Percentiles rank a stretch among this genome's conserved stretches.
Conservation (phyloP, 2,888 invertebrate species). For the Agrotis exclamationis region DNA sequence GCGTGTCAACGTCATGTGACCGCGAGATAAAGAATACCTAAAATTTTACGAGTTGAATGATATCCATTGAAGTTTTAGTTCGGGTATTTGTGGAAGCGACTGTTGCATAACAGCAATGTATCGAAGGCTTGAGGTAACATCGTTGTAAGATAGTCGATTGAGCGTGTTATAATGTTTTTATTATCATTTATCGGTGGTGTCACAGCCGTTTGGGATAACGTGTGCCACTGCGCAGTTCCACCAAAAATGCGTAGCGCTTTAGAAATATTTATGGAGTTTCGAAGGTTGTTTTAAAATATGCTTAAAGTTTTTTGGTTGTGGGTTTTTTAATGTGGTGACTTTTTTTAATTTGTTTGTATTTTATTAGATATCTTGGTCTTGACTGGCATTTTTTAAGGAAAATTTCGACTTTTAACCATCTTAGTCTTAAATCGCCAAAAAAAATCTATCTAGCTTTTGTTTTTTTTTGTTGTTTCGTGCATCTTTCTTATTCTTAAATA, state of each 20-base stretch:
- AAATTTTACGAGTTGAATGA: conserved; percentile 55
- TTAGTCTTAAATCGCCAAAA: background rate
- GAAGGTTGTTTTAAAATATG: conserved; percentile 46
- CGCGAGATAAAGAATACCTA: conserved; percentile 60
- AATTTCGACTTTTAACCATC: background rate
- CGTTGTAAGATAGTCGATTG: conserved; percentile 65
- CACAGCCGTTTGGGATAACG: conserved; percentile 83
- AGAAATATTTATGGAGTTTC: conserved; percentile 65
- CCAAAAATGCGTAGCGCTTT: conserved; percentile 75
- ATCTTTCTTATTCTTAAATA: background rate
- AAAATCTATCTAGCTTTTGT: too few relatives aligned
- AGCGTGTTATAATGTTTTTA: conserved; percentile 77
- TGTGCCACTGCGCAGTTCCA: conserved; percentile 84
- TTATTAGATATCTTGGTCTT: background rate
- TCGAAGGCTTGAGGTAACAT: conserved; percentile 54
- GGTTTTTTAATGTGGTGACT: background rate
- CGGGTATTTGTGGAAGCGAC: conserved; percentile 28
- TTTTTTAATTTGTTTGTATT: too few relatives aligned
- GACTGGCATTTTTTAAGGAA: background rate
- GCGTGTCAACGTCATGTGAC: conserved; percentile 73
- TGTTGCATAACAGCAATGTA: conserved; percentile 70
- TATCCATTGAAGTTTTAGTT: conserved; percentile 66
- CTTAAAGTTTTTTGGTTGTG: background rate
- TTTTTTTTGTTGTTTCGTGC: too few relatives aligned
- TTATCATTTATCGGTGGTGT: conserved; percentile 84